A percentile compares a stretch with the other conserved stretches of the same genome.
Conservation (phyloP, 2,113 vertebrate genomes). For the Pteruthius melanotis region DNA sequence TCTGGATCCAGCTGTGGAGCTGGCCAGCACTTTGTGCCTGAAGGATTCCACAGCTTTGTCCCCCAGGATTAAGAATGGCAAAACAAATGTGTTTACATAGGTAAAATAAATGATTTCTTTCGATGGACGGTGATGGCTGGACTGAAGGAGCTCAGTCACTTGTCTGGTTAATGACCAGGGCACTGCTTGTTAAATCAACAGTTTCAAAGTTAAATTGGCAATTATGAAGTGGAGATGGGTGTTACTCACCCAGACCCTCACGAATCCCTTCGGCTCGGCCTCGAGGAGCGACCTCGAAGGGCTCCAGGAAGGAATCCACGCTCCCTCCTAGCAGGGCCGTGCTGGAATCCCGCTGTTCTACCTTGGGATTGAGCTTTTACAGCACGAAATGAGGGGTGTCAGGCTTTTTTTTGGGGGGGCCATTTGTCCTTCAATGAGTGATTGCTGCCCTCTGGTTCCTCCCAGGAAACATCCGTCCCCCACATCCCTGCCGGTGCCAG, state of each 20-base stretch:
- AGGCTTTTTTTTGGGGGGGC: too few relatives aligned
- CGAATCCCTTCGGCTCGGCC: background rate
- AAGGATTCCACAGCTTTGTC: background rate
- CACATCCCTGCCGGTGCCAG: background rate
- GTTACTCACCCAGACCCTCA: background rate
- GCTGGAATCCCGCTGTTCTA: background rate
- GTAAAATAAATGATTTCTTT: background rate
- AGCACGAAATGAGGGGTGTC: fast-evolving
- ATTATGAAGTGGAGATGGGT: fast-evolving
- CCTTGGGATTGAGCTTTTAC: background rate
- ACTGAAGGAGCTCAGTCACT: fast-evolving
- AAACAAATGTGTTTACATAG: fast-evolving
- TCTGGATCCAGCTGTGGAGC: background rate
- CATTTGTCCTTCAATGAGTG: too few relatives aligned
- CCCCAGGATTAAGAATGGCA: background rate
- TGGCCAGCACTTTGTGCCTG: background rate
- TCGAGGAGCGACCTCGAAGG: background rate
- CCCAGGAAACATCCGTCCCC: background rate
- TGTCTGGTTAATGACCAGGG: background rate
- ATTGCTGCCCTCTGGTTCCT: background rate
- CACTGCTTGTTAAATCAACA: background rate
- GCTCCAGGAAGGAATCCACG: background rate
- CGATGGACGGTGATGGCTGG: fast-evolving
- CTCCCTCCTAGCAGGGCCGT: background rate
- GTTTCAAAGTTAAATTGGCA: background rate